Evolutionary conservation across 1,140 invertebrate genomes (phyloP).

Genomic region (Subanguina moxae): DNA sequence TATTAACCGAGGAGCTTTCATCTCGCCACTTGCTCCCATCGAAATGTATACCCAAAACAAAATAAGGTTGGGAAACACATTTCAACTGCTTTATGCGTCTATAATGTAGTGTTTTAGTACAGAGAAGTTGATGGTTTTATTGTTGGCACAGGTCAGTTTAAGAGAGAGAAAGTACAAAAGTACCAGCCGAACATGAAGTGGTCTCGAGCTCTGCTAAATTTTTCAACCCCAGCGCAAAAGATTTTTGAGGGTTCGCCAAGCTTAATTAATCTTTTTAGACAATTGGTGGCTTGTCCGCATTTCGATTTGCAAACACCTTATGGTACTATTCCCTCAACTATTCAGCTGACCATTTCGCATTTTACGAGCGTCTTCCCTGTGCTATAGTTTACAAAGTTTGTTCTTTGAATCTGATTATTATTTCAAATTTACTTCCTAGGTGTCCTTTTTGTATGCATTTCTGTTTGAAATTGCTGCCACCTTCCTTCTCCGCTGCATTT

Average conservation of each 20-base stretch:
- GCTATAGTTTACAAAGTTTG: conserved; percentile 42
- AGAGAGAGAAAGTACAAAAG: not conserved
- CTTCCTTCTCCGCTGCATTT: conserved; percentile 29
- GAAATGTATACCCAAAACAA: conserved; percentile 31
- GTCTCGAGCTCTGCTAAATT: too few relatives aligned
- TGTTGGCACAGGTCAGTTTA: conserved; percentile 35
- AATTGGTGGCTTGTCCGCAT: conserved; percentile 47
- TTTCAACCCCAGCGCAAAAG: too few relatives aligned
- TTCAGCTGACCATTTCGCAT: conserved; percentile 42
- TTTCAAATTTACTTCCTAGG: conserved; percentile 20
- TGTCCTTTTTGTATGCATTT: conserved; percentile 44
- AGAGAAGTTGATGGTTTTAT: conserved; percentile 37
- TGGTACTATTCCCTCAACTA: conserved; percentile 47
- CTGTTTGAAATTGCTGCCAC: conserved; percentile 36
- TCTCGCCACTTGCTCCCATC: conserved; percentile 46
- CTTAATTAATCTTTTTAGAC: conserved; percentile 3
- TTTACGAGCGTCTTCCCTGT: conserved; percentile 43
- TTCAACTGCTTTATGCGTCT: not conserved
- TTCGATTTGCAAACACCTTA: conserved; percentile 31
- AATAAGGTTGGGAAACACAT: conserved; percentile 25
- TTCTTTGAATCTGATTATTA: conserved; percentile 15
- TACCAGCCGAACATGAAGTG: too few relatives aligned
- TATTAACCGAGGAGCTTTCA: conserved; percentile 49
- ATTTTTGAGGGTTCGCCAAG: too few relatives aligned
- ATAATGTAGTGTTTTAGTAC: conserved; percentile 25